Evolutionary conservation across 92 coral and sea anemone species (phyloP), one percentile per base, ranked within the genome.

Genomic region (Palythoa grandiflora): DNA sequence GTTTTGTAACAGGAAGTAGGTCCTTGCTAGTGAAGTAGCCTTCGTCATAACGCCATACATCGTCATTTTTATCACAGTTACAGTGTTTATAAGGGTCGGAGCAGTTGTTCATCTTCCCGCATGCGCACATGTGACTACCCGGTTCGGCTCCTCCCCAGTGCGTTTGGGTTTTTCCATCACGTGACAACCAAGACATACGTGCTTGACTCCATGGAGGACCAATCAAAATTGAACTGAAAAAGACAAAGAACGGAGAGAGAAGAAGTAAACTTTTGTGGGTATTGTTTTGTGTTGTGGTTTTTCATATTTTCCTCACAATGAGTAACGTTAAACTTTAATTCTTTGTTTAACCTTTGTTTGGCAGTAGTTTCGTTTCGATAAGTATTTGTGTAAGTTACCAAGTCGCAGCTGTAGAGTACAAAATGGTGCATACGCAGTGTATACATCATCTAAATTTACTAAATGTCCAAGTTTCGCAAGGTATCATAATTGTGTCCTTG

Each of bases 131-230:
- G 11, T 84, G 68, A 44, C 96, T 93, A 37, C 91, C 94, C 19
- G 91, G 91, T 40, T 65, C 83, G 6, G 96, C 96, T 16, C 98
- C 98, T 9, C 98, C 98, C 98, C 98, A 96, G 89, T 96, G 93
- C 44, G 85, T 66, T 60, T 89, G 91, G 19, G 20, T 51, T 38
- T 71, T 47, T 38, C 83, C 83, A 84, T 90, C 87, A 66, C 91
- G 89, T 80, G 98, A 91, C 72, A 61, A 52, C 98, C 98, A 96
- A 76, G 53, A 73, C 75, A 70, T 70, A 36, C 36, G 75, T 36
- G 75, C 75, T 28, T 36, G 48, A 7, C 47, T 14, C 28, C 40
- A 20, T 9, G 75, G n/a, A 70, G 75, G 75, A 70, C 75, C 75
- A 70, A 70, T 70, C 15, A 70, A 38, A 9, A 36, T 35, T 37